Evolutionary conservation across 64 coral and sea anemone genomes (phyloP).

Genomic region (Pocillopora verrucosa): DNA sequence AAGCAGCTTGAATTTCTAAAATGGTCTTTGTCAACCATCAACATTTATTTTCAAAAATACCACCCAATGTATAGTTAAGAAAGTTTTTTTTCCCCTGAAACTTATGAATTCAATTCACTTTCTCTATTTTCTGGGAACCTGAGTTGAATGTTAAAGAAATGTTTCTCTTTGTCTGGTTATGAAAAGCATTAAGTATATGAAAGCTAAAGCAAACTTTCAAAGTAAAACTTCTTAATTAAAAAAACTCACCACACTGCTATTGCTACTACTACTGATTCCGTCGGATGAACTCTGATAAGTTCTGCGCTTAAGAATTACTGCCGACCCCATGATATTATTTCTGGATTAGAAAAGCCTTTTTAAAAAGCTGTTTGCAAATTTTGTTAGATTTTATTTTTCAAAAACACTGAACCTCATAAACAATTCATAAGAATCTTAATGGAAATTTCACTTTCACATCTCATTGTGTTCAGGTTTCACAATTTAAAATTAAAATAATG

Average conservation of each 20-base stretch:
- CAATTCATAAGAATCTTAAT: constrained; percentile 24
- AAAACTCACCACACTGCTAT: background rate
- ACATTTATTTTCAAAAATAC: too few relatives aligned
- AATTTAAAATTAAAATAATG: background rate
- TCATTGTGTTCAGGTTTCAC: background rate
- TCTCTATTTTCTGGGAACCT: too few relatives aligned
- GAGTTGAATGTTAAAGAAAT: too few relatives aligned
- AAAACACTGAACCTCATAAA: constrained; percentile 15
- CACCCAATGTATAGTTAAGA: too few relatives aligned
- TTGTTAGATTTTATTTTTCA: background rate
- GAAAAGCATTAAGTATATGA: too few relatives aligned
- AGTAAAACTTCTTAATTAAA: background rate
- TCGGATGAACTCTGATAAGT: background rate
- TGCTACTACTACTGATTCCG: background rate
- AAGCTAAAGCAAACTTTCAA: background rate
- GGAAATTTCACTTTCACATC: background rate
- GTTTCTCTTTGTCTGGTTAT: too few relatives aligned
- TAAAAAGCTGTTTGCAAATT: background rate
- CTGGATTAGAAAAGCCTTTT: background rate
- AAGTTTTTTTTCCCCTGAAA: too few relatives aligned
- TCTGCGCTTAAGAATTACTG: background rate
- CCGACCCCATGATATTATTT: constrained; percentile 1
- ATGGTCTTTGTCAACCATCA: too few relatives aligned
- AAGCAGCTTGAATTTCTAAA: too few relatives aligned
- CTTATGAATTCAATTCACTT: too few relatives aligned